phyloP scores from a whole-genome alignment of 2,888 invertebrate genomes.

The Drosophila subquinaria region DNA sequence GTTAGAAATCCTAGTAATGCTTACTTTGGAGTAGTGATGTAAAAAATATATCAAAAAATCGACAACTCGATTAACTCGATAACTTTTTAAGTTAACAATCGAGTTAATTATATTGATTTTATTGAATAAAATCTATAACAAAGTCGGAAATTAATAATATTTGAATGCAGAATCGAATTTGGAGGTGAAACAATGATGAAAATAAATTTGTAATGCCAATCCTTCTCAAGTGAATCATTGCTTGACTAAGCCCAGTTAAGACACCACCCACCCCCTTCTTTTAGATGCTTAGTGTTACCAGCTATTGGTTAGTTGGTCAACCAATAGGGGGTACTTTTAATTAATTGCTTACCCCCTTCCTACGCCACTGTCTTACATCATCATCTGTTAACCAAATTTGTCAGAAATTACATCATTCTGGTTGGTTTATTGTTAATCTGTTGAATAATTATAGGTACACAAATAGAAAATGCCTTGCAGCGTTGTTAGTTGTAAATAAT shows the following conservation, averaged over 20 bases:
- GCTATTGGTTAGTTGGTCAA: constrained; percentile 10
- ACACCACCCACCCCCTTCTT: background rate
- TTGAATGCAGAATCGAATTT: too few species aligned
- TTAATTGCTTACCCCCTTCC: constrained; percentile 8
- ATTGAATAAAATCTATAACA: too few species aligned
- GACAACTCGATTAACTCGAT: too few species aligned
- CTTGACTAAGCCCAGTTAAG: background rate
- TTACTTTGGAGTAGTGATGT: too few species aligned
- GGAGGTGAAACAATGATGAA: too few species aligned
- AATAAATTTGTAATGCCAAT: background rate
- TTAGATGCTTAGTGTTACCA: constrained; percentile 4
- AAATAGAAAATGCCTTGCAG: constrained; percentile 42
- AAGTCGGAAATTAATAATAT: too few species aligned
- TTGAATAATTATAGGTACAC: constrained; percentile 44
- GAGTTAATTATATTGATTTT: too few species aligned
- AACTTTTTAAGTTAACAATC: too few species aligned
- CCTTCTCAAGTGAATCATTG: background rate
- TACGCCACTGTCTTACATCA: constrained; percentile 38
- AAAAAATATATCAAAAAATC: too few species aligned
- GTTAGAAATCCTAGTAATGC: too few species aligned
- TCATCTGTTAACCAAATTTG: constrained; percentile 35
- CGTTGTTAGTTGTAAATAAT: constrained; percentile 52
- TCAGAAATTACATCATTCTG: constrained; percentile 69
- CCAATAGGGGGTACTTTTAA: constrained; percentile 10
- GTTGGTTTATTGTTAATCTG: constrained; percentile 47